Conservation (phyloP, 2,797 vertebrate genomes). For the Myripristis jacobus region DNA sequence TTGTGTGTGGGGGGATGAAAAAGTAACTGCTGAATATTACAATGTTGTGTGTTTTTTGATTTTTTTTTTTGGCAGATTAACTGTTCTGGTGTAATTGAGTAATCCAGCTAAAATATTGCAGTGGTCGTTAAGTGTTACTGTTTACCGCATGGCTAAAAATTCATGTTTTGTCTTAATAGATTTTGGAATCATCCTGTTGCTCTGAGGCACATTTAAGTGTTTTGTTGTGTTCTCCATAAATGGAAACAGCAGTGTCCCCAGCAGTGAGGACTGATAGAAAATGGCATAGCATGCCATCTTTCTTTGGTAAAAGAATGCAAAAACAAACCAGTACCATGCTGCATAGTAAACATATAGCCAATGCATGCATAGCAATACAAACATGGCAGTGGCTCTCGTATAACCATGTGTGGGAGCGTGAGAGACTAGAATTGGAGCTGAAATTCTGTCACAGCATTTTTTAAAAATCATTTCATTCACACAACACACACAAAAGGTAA, state of each 20-base stretch:
- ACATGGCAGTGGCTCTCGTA: conserved; percentile 1
- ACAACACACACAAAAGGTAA: conserved; percentile 17
- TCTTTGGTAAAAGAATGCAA: neutral
- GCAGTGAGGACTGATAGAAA: neutral
- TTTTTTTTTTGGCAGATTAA: neutral
- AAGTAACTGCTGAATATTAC: neutral
- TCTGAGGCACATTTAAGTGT: too few species aligned
- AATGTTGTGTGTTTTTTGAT: neutral
- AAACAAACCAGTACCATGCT: neutral
- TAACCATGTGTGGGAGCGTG: neutral
- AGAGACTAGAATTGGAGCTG: neutral
- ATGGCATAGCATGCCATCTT: conserved; percentile 7
- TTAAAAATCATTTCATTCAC: conserved; percentile 9
- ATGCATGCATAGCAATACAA: conserved; percentile 14
- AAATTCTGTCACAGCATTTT: conserved; percentile 25
- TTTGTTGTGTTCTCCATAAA: neutral
- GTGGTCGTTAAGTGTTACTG: neutral
- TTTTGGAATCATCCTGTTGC: too few species aligned
- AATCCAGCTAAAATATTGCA: conserved; percentile 6
- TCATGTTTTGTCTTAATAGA: too few species aligned
- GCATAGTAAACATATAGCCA: conserved; percentile 4
- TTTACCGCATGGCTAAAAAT: neutral
- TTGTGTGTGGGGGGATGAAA: conserved; percentile 2
- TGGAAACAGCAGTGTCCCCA: conserved; percentile 5
- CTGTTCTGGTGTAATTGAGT: neutral